Evolutionary conservation across 2,888 invertebrate genomes (phyloP).

Genomic region (Celastrina argiolus): DNA sequence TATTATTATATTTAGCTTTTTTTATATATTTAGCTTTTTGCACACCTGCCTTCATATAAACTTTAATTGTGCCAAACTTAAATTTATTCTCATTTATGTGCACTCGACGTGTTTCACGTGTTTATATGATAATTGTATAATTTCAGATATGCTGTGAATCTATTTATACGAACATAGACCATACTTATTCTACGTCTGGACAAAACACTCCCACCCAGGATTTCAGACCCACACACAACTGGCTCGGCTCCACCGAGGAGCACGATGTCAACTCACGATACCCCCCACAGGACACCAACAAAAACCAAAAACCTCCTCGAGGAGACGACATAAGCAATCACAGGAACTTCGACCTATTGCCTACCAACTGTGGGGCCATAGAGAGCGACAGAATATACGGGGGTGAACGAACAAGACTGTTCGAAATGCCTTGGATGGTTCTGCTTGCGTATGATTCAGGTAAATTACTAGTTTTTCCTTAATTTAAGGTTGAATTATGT

Average conservation of each 20-base stretch:
- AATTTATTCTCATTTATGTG: too few relatives aligned
- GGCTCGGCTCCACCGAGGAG: neutral
- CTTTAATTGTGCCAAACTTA: too few relatives aligned
- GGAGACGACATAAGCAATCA: conserved; percentile 42
- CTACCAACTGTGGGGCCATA: conserved; percentile 75
- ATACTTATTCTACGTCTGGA: neutral
- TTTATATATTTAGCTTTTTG: neutral
- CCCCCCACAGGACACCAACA: conserved; percentile 10
- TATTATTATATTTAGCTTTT: too few relatives aligned
- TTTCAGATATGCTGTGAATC: conserved; percentile 21
- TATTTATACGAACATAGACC: conserved; percentile 8
- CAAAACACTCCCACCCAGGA: neutral
- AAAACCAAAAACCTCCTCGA: neutral
- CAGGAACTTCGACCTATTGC: conserved; percentile 50
- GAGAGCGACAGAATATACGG: conserved; percentile 76
- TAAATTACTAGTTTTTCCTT: conserved; percentile 32
- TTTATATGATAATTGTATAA: neutral
- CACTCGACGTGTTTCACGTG: too few relatives aligned
- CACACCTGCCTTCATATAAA: too few relatives aligned
- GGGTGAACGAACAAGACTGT: conserved; percentile 79
- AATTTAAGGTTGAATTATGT: neutral
- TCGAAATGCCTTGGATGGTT: conserved; percentile 87
- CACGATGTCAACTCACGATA: neutral
- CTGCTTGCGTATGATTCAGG: conserved; percentile 79
- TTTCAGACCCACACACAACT: conserved; percentile 11